Conservation (phyloP, 2,797 vertebrate species). For the Dallia pectoralis region DNA sequence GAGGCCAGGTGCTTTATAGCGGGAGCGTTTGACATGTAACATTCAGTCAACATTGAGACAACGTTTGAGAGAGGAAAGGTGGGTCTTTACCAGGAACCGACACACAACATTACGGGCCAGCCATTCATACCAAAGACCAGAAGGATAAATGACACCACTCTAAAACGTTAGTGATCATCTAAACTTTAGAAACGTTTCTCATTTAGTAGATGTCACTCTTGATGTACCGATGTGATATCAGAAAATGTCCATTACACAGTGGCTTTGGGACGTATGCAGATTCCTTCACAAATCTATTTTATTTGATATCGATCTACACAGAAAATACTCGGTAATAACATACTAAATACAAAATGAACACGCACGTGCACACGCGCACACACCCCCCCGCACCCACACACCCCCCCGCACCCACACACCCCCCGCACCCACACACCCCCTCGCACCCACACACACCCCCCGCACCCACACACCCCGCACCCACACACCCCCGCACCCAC, state of each 20-base stretch:
- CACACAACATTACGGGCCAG: neutral
- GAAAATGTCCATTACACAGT: neutral
- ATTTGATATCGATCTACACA: too few relatives aligned
- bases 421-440: too few relatives aligned
- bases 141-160: neutral
- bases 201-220: neutral
- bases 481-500: neutral
- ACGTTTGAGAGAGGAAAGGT: neutral
- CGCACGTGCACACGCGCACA: too few relatives aligned
- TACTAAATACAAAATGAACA: too few relatives aligned
- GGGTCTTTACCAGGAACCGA: neutral
- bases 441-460: too few relatives aligned
- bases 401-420: neutral
- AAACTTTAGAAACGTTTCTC: neutral
- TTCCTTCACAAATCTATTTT: too few relatives aligned
- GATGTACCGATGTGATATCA: too few relatives aligned
- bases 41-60: conserved; percentile 3
- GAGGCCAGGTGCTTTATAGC: conserved; percentile 23
- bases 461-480: too few relatives aligned
- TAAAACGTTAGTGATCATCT: neutral
- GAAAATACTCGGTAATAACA: too few relatives aligned
- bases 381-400: too few relatives aligned
- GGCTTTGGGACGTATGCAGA: neutral
- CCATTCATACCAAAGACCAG: neutral
- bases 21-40: conserved; percentile 45